These are phyloP conservation scores for Sebastes trivittatus DNA, from an alignment of 2,797 vertebrate genomes.

Conservation along the genomic window DNA sequence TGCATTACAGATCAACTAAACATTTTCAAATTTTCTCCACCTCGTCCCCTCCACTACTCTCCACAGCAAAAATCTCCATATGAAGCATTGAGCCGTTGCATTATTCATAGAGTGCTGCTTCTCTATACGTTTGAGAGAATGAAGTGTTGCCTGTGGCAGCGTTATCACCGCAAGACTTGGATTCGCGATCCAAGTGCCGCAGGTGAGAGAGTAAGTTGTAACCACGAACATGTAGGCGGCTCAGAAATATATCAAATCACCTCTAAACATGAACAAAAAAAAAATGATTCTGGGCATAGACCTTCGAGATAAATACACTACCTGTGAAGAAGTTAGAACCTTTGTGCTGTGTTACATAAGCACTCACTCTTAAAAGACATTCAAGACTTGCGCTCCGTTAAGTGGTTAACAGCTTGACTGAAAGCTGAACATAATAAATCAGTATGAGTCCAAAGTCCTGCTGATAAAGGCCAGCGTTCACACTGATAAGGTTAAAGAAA, in stretches of 20 bases:
- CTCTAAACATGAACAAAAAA: background rate
- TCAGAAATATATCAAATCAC: background rate
- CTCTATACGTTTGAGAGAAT: background rate
- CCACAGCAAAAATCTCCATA: background rate
- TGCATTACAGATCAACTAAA: background rate
- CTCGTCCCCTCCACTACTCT: background rate
- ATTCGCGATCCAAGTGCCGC: background rate
- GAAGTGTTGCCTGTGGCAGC: background rate
- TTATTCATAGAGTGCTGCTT: background rate
- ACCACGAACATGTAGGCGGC: background rate
- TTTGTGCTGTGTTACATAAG: background rate
- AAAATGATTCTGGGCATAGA: background rate
- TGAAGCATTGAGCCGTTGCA: background rate
- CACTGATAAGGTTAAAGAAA: conserved; percentile 33
- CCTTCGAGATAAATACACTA: background rate
- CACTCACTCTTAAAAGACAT: background rate
- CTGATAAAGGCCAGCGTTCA: conserved; percentile 54
- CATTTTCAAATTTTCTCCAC: background rate
- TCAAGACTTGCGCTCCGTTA: background rate
- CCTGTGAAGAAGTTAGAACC: background rate
- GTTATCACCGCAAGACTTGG: background rate
- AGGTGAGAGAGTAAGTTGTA: background rate
- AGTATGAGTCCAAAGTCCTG: conserved; percentile 63
- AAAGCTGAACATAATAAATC: conserved; percentile 39
- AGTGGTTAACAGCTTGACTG: background rate